A percentile compares a stretch with the other conserved stretches of the same genome.
phyloP scores from a whole-genome alignment of 2,113 vertebrate genomes.

The Mastomys coucha region DNA sequence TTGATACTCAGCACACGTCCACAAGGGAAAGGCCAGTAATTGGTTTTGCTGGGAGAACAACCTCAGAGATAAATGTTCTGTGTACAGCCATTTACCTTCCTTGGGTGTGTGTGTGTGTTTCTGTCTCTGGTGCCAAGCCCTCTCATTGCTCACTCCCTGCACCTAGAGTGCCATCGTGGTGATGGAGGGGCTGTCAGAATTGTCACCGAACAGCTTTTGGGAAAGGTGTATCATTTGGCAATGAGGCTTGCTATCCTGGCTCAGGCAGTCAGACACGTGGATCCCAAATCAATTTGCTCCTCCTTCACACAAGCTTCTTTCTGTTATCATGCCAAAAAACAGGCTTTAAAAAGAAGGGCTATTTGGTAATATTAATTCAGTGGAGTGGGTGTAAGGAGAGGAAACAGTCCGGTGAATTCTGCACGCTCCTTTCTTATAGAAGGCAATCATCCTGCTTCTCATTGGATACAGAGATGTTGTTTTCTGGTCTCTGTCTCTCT shows the following conservation, averaged over 20 bases:
- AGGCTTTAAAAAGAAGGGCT: conserved; percentile 43
- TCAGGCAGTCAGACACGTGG: background rate
- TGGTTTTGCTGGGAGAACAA: conserved; percentile 78
- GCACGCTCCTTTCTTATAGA: background rate
- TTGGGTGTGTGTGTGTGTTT: conserved; percentile 42
- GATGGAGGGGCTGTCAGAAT: conserved; percentile 49
- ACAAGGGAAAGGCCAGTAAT: conserved; percentile 74
- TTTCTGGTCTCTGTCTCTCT: background rate
- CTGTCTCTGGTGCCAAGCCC: background rate
- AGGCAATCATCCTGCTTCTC: background rate
- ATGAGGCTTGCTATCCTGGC: background rate
- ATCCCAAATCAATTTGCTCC: conserved; percentile 28
- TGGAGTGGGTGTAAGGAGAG: background rate
- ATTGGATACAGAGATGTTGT: background rate
- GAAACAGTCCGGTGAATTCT: background rate
- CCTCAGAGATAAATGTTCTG: conserved; percentile 78
- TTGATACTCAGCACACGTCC: conserved; percentile 52
- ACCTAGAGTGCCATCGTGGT: background rate
- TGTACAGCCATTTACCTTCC: conserved; percentile 72
- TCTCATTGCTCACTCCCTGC: conserved; percentile 63
- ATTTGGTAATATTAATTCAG: conserved; percentile 5
- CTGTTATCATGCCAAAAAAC: background rate
- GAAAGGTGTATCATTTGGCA: conserved; percentile 3
- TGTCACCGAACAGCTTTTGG: conserved; percentile 17
- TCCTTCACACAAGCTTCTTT: background rate